Conservation (phyloP, 2,113 vertebrate genomes). For the Larimichthys crocea region DNA sequence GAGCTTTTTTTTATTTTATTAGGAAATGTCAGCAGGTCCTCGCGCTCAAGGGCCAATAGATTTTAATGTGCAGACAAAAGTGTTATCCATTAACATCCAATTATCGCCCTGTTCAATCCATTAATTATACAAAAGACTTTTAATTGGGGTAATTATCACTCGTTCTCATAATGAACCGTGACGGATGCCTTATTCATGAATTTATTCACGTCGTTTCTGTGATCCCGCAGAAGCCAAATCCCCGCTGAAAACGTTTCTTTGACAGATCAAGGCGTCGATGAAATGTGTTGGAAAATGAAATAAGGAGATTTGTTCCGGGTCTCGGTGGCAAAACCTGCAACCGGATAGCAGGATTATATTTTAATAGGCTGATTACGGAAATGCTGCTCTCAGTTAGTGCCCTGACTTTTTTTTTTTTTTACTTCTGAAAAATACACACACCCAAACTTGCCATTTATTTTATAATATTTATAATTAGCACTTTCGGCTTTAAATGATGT, state of each 20-base stretch:
- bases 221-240: constrained; percentile 83
- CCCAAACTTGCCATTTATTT: background rate
- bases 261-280: constrained; percentile 69
- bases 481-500: background rate
- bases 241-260: constrained; percentile 63
- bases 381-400: background rate
- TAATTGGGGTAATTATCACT: constrained; percentile 99
- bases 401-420: constrained; percentile 9
- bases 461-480: background rate
- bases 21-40: constrained; percentile 29
- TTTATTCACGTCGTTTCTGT: constrained; percentile 86
- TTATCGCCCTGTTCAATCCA: constrained; percentile 93
- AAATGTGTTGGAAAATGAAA: constrained; percentile 68
- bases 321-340: constrained; percentile 51
- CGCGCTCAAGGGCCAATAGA: constrained; percentile 57
- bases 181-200: constrained; percentile 89
- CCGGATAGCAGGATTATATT: constrained; percentile 47
- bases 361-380: constrained; percentile 33
- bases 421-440: background rate
- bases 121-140: constrained; percentile 97
- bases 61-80: constrained; percentile 84
- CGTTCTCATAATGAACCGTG: constrained; percentile 91
- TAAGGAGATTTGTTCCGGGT: constrained; percentile 64
- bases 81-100: constrained; percentile 99
- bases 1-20: constrained; percentile 7